phyloP scores from a whole-genome alignment of 2,113 vertebrate genomes.

The Nannospalax galili region DNA sequence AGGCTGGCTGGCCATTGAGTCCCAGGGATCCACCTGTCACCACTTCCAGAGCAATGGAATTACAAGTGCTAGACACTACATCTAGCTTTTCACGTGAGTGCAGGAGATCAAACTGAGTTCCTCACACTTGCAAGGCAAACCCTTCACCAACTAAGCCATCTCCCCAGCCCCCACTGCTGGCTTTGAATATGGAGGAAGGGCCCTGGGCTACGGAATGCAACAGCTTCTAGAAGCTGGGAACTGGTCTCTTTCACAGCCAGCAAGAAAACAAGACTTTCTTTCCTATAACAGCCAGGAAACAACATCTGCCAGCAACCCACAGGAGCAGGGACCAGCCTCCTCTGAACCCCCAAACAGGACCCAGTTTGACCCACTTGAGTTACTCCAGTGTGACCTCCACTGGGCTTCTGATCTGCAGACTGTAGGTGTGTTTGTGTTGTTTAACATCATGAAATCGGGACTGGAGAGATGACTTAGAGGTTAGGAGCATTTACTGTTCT shows the following conservation, averaged over 20 bases:
- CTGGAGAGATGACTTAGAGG: no score
- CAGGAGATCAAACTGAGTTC: not conserved
- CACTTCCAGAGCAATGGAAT: not conserved
- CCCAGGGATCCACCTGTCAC: not conserved
- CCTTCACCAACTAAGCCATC: not conserved
- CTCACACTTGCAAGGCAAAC: not conserved
- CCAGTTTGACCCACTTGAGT: not conserved
- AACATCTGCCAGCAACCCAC: not conserved
- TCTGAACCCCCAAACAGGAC: not conserved
- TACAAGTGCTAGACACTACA: not conserved
- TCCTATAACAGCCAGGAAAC: not conserved
- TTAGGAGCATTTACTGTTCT: no score
- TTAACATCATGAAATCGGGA: no score
- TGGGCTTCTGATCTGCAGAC: not conserved
- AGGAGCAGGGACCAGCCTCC: not conserved
- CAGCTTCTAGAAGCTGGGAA: not conserved
- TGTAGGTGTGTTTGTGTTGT: no score
- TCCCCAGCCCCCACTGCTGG: not conserved
- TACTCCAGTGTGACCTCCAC: not conserved
- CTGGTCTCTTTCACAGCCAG: not conserved
- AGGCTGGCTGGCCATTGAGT: not conserved
- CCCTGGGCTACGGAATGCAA: not conserved
- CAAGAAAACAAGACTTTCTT: not conserved
- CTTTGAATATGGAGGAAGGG: not conserved
- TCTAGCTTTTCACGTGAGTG: not conserved